These are phyloP conservation scores for Drosophila limbata DNA, from an alignment of 2,888 invertebrate genomes.

Conservation along the genomic window DNA sequence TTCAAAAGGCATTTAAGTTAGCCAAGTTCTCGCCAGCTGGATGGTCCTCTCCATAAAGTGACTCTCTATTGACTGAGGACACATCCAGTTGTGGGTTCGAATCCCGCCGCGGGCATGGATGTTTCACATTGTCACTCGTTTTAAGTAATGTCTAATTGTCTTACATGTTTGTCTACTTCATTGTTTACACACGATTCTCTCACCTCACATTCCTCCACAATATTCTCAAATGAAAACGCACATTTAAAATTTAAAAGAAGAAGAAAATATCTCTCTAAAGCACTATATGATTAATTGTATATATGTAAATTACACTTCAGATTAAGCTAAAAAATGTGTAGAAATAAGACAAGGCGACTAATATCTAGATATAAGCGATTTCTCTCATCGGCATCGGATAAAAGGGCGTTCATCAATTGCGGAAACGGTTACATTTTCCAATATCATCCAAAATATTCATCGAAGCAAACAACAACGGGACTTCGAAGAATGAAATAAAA, in stretches of 20 bases:
- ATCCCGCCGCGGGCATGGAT: constrained; percentile 39
- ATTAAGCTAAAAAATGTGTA: neutral
- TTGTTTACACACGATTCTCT: neutral
- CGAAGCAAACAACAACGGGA: neutral
- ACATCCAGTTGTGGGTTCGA: constrained; percentile 43
- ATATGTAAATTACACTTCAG: neutral
- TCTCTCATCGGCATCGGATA: neutral
- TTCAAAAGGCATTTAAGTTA: neutral
- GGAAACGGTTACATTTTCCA: neutral
- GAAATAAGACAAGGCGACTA: neutral
- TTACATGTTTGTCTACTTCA: neutral
- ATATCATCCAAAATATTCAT: neutral
- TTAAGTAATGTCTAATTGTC: neutral
- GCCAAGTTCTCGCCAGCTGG: constrained; percentile 21
- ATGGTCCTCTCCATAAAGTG: constrained; percentile 12
- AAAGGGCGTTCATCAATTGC: neutral
- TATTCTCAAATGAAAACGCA: neutral
- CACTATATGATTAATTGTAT: neutral
- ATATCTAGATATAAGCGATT: neutral
- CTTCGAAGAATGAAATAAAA: neutral
- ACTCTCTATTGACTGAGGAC: neutral
- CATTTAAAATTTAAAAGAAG: too few relatives aligned
- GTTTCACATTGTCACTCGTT: constrained; percentile 1
- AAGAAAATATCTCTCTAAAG: too few relatives aligned
- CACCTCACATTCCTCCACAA: neutral